Evolutionary conservation across 2,888 invertebrate genomes (phyloP), one percentile per base, ranked within the genome.

Genomic region (Watsonalla cultraria): DNA sequence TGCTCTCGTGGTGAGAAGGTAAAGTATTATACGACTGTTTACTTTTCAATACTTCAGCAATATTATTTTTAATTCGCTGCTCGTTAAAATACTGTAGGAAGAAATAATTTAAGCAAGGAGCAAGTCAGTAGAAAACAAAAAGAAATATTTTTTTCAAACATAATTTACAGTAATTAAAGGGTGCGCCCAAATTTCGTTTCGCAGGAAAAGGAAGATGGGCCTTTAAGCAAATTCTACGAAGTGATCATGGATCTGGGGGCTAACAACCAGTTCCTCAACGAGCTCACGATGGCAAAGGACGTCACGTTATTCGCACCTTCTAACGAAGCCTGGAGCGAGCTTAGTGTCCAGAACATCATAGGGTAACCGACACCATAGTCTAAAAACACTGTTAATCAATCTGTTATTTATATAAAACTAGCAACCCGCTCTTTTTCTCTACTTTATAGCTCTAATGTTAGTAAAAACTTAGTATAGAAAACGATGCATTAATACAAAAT

Each of bases 301-400:
- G 92, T 97, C 33, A 98, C 98, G 5, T 91, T 98, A 55, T 96
- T 98, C 79, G 97, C 97, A 2, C 98, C 98, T 0, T 96, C 96
- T 72, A 97, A 98, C 77, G 95, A 95, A 59, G 97, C 97, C 11
- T 95, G 97, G 94, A 93, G 93, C 50, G 94, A 94, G 63, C 92
- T 94, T 49, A 94, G 94, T 60, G 92, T 96, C n/a, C 93, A 94
- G 69, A 93, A 94, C 70, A 92, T 96, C 58, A 84, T 94, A 52
- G 91, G 92, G 93, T 93, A 71, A 66, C 51, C 53, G 54, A 58
- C 51, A 54, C 54, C 24, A 5, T 46, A n/a, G 8, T 42, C 8
- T 33, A 5, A 46, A 53, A 47, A 37, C 6, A 24, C 47, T 39
- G 45, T 47, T 51, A 34, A 24, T 2, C 24, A 24, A 24, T 24